These are phyloP conservation scores for Chesias legatella DNA, from an alignment of 2,888 invertebrate species.

Conservation along the genomic window DNA sequence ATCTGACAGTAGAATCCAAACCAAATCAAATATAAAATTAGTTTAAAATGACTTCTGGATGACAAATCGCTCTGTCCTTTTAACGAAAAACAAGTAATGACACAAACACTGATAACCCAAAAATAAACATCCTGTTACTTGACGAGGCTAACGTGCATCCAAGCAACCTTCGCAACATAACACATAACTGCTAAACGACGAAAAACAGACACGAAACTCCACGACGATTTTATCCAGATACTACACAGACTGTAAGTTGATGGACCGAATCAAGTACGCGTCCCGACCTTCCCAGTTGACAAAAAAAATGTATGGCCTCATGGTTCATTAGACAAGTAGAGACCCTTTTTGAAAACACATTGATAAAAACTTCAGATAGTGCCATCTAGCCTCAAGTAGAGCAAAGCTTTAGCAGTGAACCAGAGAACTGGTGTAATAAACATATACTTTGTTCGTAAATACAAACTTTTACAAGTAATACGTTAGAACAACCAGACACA, in stretches of 20 bases:
- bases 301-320: constrained; percentile 27
- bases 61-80: neutral
- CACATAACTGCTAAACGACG: constrained; percentile 27
- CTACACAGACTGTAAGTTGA: constrained; percentile 11
- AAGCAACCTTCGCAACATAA: constrained; percentile 25
- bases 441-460: too few relatives aligned
- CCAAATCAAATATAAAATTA: too few relatives aligned
- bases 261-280: constrained; percentile 23
- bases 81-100: neutral
- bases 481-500: too few relatives aligned
- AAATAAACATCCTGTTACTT: constrained; percentile 14
- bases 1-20: too few relatives aligned
- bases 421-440: too few relatives aligned
- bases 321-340: neutral
- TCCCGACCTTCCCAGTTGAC: constrained; percentile 38
- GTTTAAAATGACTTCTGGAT: too few relatives aligned
- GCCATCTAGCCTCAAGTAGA: too few relatives aligned
- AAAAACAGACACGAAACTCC: constrained; percentile 34
- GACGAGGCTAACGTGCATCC: constrained; percentile 9
- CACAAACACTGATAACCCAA: constrained; percentile 9
- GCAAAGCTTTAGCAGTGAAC: too few relatives aligned
- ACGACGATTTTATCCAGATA: constrained; percentile 37
- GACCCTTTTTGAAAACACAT: too few relatives aligned
- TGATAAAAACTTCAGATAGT: too few relatives aligned
- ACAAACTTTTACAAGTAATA: too few relatives aligned